Percentiles rank a stretch among this genome's conserved stretches.
phyloP scores from a whole-genome alignment of 1,140 invertebrate genomes.

The Thaumatotibia leucotreta region DNA sequence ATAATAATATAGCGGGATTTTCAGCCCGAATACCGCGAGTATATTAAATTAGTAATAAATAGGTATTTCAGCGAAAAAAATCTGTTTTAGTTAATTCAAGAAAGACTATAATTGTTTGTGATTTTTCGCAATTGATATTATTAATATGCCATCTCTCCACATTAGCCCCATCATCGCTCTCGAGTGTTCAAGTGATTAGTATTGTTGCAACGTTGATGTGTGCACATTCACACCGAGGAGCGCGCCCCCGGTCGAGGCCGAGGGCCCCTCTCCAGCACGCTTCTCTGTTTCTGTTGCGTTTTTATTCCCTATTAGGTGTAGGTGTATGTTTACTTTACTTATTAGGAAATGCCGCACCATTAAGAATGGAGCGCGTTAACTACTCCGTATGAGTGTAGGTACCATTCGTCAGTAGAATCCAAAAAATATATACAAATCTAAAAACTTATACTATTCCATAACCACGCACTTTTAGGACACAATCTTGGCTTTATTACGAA shows the following conservation, averaged over 20 bases:
- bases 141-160: background rate
- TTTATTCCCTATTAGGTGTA: background rate
- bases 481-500: too few species aligned
- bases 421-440: too few species aligned
- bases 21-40: too few species aligned
- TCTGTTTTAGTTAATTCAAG: too few species aligned
- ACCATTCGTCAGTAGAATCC: too few species aligned
- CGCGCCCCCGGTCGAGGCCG: background rate
- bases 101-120: too few species aligned
- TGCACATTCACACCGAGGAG: background rate
- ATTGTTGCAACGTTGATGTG: background rate
- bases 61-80: too few species aligned
- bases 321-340: background rate
- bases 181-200: background rate
- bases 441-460: too few species aligned
- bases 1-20: too few species aligned
- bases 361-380: background rate
- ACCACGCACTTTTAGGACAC: too few species aligned
- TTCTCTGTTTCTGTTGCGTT: background rate
- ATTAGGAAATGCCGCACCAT: background rate
- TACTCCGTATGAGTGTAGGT: too few species aligned
- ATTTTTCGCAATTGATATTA: background rate
- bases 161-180: background rate
- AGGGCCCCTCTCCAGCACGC: background rate
- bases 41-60: too few species aligned